Percentiles rank a stretch among this genome's conserved stretches.
Evolutionary conservation across 2,888 invertebrate genomes (phyloP).

Genomic region (Lasioglossum morio): DNA sequence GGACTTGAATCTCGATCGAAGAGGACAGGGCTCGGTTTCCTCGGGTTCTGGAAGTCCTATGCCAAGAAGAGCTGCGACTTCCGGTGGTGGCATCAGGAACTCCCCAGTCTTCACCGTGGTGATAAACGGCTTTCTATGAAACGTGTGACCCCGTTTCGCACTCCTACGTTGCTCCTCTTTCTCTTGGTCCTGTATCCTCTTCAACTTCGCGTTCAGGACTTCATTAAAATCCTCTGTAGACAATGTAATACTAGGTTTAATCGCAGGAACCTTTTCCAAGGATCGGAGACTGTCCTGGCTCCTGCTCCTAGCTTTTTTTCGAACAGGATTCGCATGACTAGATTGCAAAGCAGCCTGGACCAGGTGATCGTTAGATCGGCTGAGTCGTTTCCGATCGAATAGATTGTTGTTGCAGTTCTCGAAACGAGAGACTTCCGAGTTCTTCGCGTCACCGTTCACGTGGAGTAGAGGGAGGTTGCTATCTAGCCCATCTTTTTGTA

Average conservation of each 20-base stretch:
- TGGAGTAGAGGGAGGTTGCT: slow-evolving; percentile 78
- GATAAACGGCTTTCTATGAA: slow-evolving; percentile 87
- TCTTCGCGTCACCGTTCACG: slow-evolving; percentile 67
- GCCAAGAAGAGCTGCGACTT: slow-evolving; percentile 88
- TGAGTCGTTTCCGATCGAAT: slow-evolving; percentile 76
- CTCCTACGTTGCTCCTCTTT: slow-evolving; percentile 72
- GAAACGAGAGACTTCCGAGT: slow-evolving; percentile 11
- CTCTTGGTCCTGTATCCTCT: slow-evolving; percentile 89
- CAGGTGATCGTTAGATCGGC: slow-evolving; percentile 81
- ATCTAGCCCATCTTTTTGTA: slow-evolving; percentile 78
- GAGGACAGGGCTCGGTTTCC: slow-evolving; percentile 62
- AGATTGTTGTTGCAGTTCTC: slow-evolving; percentile 69
- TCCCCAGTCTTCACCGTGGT: slow-evolving; percentile 93
- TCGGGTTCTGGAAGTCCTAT: slow-evolving; percentile 82
- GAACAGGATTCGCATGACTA: slow-evolving; percentile 77
- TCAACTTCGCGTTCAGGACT: slow-evolving; percentile 90
- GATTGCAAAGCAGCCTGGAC: slow-evolving; percentile 76
- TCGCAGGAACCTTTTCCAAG: slow-evolving; percentile 71
- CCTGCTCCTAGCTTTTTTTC: slow-evolving; percentile 82
- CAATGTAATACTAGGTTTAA: slow-evolving; percentile 79
- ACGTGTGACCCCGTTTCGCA: slow-evolving; percentile 42
- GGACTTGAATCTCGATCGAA: slow-evolving; percentile 76
- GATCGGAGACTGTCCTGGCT: slow-evolving; percentile 85
- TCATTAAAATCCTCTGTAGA: slow-evolving; percentile 88
- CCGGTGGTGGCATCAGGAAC: slow-evolving; percentile 92